A percentile compares a stretch with the other conserved stretches of the same genome.
Conservation (phyloP, 2,888 invertebrate genomes). For the Lasius platythorax region DNA sequence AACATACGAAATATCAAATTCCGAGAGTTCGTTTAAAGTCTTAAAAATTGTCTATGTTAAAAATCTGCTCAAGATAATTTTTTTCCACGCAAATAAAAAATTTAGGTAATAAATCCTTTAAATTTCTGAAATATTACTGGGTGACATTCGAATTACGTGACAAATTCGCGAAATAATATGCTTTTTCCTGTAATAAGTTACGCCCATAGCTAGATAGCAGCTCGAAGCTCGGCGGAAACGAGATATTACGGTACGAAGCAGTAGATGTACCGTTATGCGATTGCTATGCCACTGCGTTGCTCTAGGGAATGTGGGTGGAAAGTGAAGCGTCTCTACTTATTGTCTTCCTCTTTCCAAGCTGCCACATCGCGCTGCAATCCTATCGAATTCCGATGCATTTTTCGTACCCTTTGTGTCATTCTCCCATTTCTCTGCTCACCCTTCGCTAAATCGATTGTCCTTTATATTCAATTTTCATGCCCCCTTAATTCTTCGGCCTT, state of each 20-base stretch:
- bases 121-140: not conserved
- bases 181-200: constrained; percentile 11
- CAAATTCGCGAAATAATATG: not conserved
- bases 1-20: not conserved
- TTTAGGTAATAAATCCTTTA: not conserved
- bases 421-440: constrained; percentile 32
- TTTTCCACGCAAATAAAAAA: not conserved
- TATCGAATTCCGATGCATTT: constrained; percentile 48
- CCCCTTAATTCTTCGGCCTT: not conserved
- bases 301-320: constrained; percentile 82
- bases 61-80: not conserved
- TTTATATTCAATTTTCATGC: constrained; percentile 1
- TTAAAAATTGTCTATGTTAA: not conserved
- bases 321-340: constrained; percentile 73
- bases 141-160: not conserved
- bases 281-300: constrained; percentile 80
- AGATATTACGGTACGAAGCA: constrained; percentile 77
- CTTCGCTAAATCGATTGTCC: constrained; percentile 10
- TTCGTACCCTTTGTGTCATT: constrained; percentile 2
- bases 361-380: constrained; percentile 46
- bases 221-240: constrained; percentile 70
- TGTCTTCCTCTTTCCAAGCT: constrained; percentile 32
- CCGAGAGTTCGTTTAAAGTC: not conserved
- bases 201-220: constrained; percentile 24
- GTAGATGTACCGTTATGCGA: constrained; percentile 81